Conservation (phyloP, 2,113 vertebrate genomes). For the Hyla sarda region DNA sequence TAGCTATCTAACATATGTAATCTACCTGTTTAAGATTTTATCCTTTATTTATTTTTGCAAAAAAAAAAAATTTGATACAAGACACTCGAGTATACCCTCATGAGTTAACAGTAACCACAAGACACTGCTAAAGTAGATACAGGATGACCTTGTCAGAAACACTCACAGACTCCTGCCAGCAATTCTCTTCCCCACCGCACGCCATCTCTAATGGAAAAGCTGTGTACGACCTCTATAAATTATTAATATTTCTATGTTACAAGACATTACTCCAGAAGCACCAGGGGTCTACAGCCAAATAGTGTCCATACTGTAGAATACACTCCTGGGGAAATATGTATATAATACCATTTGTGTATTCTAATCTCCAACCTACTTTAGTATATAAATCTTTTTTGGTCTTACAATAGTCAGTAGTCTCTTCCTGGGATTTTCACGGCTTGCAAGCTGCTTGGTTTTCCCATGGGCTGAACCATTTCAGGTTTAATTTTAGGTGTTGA, state of each 20-base stretch:
- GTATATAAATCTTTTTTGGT: conserved; percentile 57
- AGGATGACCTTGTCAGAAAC: conserved; percentile 66
- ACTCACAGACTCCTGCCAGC: conserved; percentile 62
- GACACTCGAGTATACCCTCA: conserved; percentile 20
- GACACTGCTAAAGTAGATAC: conserved; percentile 58
- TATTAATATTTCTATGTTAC: conserved; percentile 76
- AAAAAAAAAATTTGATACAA: neutral
- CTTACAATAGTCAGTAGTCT: conserved; percentile 65
- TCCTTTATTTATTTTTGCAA: too few species aligned
- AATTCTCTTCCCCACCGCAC: conserved; percentile 62
- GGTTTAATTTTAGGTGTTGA: conserved; percentile 73
- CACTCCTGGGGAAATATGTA: conserved; percentile 66
- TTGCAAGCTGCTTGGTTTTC: conserved; percentile 64
- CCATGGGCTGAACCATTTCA: conserved; percentile 67
- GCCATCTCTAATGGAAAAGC: conserved; percentile 70
- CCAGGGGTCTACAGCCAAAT: conserved; percentile 66
- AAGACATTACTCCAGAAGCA: conserved; percentile 70
- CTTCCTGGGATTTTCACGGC: conserved; percentile 63
- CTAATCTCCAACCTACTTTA: conserved; percentile 68
- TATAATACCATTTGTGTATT: conserved; percentile 64
- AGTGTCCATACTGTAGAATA: conserved; percentile 63
- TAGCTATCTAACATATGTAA: too few species aligned
- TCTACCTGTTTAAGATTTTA: too few species aligned
- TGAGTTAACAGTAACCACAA: conserved; percentile 65
- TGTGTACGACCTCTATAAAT: conserved; percentile 73